A percentile compares a stretch with the other conserved stretches of the same genome.
Evolutionary conservation across 2,888 invertebrate genomes (phyloP).

Genomic region (Archips xylosteana): DNA sequence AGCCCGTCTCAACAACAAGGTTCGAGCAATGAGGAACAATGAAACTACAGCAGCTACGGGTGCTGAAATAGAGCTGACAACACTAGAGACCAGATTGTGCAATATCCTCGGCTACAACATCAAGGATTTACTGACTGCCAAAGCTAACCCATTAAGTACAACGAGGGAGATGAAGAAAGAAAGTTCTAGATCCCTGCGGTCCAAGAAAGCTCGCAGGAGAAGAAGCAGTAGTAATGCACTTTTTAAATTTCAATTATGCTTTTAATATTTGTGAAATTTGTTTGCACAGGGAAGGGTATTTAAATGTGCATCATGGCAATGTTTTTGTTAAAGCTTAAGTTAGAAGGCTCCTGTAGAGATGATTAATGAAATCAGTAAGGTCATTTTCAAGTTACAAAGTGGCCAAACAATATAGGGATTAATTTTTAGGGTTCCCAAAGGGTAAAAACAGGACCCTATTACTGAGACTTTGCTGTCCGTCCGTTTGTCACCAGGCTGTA

Average conservation of each 20-base stretch:
- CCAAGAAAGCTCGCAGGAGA: slow-evolving; percentile 23
- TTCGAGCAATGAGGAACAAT: slow-evolving; percentile 38
- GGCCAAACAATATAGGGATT: too few species aligned
- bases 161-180: slow-evolving; percentile 24
- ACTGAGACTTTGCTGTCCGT: too few species aligned
- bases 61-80: slow-evolving; percentile 39
- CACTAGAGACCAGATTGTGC: slow-evolving; percentile 33
- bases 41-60: slow-evolving; percentile 40
- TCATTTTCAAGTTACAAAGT: too few species aligned
- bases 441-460: too few species aligned
- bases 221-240: slow-evolving; percentile 30
- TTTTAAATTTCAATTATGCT: not conserved
- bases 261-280: too few species aligned
- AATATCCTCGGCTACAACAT: slow-evolving; percentile 40
- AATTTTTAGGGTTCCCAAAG: too few species aligned
- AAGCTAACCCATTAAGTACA: slow-evolving; percentile 31
- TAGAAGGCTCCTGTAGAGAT: too few species aligned
- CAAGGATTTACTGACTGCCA: slow-evolving; percentile 32
- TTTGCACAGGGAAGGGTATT: too few species aligned
- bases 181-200: slow-evolving; percentile 7
- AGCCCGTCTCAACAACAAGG: slow-evolving; percentile 38
- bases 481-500: too few species aligned
- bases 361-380: too few species aligned
- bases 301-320: too few species aligned
- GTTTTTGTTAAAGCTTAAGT: not conserved